Base-by-base conservation (phyloP, 2,797 vertebrate species). In the Danio aesculapii region DNA sequence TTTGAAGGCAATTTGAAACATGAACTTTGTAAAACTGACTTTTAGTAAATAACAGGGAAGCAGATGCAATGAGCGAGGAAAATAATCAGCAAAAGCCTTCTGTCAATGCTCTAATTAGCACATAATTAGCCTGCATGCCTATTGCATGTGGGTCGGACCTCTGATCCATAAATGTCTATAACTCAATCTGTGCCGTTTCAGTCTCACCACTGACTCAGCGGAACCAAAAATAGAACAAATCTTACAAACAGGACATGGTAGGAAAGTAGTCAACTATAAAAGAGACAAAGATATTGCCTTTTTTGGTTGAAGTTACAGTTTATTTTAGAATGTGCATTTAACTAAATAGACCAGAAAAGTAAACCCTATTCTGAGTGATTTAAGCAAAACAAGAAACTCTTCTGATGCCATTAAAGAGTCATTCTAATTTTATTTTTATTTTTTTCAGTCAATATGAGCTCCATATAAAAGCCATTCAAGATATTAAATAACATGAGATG, bases 91-190 rank as follows among this genome's bases (percentile, higher is more conserved):
- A 58, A 80, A 61, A 84, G 79, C 16, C 11, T 79, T 68, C 5
- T 30, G 75, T 50, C 8, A 8, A 82, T 70, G 74, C 16, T 81
- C 81, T 79, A 86, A 81, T 83, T 84, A 77, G 39, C 47, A 81
- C 47, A 75, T 78, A 57, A 81, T 82, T 86, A 79, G 64, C 49
- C 10, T 41, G 76, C 9, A 9, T 8, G 14, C 3, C 50, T 21
- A 55, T 2, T 66, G 58, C 59, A 86, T 78, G 59, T 83, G 75
- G 81, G 81, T 46, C 81, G 69, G 59, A 58, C 74, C 77, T 62
- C 58, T 79, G 77, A 83, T 66, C 81, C 53, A 79, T 73, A 77
- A 61, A 44, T 73, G 39, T 80, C 77, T 39, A 77, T 47, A 76
- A 57, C 39, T 58, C 72, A 6, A 17, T 74, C 64, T 52, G 71